These are phyloP conservation scores for Casuarius casuarius DNA, from an alignment of 2,113 vertebrate species.

Conservation along the genomic window DNA sequence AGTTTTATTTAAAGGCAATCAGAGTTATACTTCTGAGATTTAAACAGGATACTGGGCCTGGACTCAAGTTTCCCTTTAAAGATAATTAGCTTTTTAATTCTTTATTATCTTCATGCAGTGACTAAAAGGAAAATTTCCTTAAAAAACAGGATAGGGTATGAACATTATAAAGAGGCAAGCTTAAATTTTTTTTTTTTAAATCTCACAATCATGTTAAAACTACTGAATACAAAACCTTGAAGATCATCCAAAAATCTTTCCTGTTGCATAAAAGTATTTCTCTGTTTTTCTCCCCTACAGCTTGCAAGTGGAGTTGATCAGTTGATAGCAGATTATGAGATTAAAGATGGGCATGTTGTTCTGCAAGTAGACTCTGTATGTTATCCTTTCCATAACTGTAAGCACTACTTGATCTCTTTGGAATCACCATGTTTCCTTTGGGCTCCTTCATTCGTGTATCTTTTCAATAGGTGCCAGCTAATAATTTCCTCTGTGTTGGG, in stretches of 20 bases:
- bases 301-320: constrained; percentile 80
- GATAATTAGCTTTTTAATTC: background rate
- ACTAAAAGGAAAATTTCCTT: background rate
- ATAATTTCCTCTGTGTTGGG: constrained; percentile 77
- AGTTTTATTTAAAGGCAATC: background rate
- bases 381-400: background rate
- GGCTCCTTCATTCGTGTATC: background rate
- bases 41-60: background rate
- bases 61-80: background rate
- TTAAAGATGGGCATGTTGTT: constrained; percentile 81
- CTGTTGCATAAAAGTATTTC: background rate
- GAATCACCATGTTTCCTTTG: background rate
- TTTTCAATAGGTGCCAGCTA: constrained; percentile 79
- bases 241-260: background rate
- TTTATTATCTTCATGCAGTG: background rate
- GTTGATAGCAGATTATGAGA: constrained; percentile 81
- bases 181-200: background rate
- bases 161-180: background rate
- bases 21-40: background rate
- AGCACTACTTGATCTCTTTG: background rate
- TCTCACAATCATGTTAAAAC: background rate
- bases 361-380: constrained; percentile 86
- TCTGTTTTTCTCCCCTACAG: constrained; percentile 69
- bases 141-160: background rate
- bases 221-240: background rate